phyloP scores from a whole-genome alignment of 2,113 vertebrate species.

The Sapayoa aenigma region DNA sequence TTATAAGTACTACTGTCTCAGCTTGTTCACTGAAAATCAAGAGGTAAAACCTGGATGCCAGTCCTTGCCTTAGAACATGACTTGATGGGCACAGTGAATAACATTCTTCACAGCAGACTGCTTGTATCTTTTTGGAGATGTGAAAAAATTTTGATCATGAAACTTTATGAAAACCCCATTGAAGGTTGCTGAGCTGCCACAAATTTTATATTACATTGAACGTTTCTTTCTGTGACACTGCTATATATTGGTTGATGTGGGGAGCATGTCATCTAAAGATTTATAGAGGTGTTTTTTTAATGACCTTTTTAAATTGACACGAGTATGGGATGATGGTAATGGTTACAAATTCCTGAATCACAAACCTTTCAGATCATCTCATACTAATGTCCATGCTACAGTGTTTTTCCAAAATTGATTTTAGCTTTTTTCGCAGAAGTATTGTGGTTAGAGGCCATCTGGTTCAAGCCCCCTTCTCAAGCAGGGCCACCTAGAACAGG shows the following conservation, averaged over 20 bases:
- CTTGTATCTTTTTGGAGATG: neutral
- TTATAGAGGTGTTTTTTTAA: neutral
- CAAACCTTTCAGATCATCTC: neutral
- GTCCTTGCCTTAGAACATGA: neutral
- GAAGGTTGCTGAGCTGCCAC: neutral
- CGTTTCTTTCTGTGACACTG: neutral
- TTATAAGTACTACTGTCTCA: neutral
- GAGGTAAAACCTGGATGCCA: neutral
- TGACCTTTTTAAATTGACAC: neutral
- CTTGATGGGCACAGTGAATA: neutral
- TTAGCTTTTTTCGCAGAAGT: neutral
- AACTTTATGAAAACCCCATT: neutral
- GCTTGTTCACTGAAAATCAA: neutral
- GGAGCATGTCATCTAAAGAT: neutral
- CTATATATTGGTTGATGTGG: neutral
- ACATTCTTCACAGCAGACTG: neutral
- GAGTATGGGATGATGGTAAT: neutral
- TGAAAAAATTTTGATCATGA: neutral
- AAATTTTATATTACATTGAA: neutral
- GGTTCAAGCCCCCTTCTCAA: accelerated
- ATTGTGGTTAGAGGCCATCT: neutral
- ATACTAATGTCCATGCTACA: neutral
- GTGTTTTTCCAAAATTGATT: neutral
- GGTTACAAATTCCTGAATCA: neutral
- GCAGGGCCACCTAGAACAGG: neutral